phyloP scores from a whole-genome alignment of 1,140 invertebrate species.

The Papilio dardanus region DNA sequence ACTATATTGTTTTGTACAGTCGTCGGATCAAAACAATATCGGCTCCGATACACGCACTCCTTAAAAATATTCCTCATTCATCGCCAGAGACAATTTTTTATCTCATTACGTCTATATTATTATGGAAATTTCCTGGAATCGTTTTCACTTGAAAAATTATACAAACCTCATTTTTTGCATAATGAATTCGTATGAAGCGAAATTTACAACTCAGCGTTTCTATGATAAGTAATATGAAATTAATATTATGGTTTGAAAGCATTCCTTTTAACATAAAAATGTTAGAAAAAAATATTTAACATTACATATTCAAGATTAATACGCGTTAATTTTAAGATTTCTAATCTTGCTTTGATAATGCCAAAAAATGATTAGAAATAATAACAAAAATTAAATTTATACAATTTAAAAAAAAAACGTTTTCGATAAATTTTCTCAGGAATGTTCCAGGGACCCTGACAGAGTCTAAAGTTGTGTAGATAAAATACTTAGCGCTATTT shows the following conservation, averaged over 20 bases:
- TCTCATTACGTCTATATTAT: slow-evolving; percentile 43
- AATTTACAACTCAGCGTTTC: slow-evolving; percentile 45
- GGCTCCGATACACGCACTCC: slow-evolving; percentile 59
- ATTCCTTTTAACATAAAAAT: slow-evolving; percentile 15
- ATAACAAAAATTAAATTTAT: not conserved
- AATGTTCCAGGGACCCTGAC: slow-evolving; percentile 30
- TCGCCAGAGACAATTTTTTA: slow-evolving; percentile 47
- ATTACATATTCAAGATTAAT: no score
- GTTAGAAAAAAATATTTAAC: not conserved
- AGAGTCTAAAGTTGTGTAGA: slow-evolving; percentile 6
- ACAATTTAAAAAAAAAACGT: not conserved
- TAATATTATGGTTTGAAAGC: slow-evolving; percentile 18
- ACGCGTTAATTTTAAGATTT: not conserved
- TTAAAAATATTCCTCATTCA: slow-evolving; percentile 60
- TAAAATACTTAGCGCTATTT: slow-evolving; percentile 39
- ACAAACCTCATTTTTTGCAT: slow-evolving; percentile 39
- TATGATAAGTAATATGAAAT: slow-evolving; percentile 39
- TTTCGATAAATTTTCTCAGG: not conserved
- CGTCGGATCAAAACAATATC: slow-evolving; percentile 73
- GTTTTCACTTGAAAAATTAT: slow-evolving; percentile 41
- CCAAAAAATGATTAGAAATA: not conserved
- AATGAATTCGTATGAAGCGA: slow-evolving; percentile 38
- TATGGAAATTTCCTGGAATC: slow-evolving; percentile 53
- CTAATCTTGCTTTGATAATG: not conserved
- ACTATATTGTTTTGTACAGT: slow-evolving; percentile 75